Evolutionary conservation across 2,113 vertebrate species (phyloP), one percentile per base, ranked within the genome.

Genomic region (Paraplagusia blochii): DNA sequence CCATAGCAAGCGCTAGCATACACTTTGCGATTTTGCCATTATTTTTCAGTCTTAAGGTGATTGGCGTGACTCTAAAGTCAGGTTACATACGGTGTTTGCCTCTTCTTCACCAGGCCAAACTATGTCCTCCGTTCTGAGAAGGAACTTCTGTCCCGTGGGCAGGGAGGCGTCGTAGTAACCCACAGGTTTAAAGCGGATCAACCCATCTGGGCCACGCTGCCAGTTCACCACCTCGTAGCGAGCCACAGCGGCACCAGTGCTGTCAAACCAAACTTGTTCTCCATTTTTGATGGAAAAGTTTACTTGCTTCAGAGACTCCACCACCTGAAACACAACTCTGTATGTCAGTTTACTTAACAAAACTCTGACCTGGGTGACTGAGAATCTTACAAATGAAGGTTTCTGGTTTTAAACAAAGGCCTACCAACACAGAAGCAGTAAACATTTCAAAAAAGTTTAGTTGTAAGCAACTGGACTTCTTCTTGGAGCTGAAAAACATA

Each of bases 141-240:
- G 57, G 67, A 91, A 88, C 43, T 60, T 83, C 52, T 84, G 47
- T 54, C 83, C 85, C 19, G 62, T 58, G 12, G 85, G 86, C 13
- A 86, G 53, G 0, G 88, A 88, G 11, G 85, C 86, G 2, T 91
- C 90, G 46, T 90, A 91, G 59, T 82, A 89, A 33, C 90, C 90
- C 3, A 91, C 85, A 35, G 81, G 79, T 60, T 80, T 85, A 57
- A 91, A 91, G 22, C 80, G 63, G 22, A 90, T 66, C 0, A 63
- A 74, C 15, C 81, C 79, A 9, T 79, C 63, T 7, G 66, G 16
- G n/a, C 73, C 72, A 9, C 16, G 72, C 50, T 90, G 87, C 90
- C 90, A 91, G 72, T 91, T 91, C 39, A 91, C 76, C 55, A 91
- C 75, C 35, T 91, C 89, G 52, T 90, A 91, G 11, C 36, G 75